Evolutionary conservation across 2,113 vertebrate genomes (phyloP), one percentile per base, ranked within the genome.

Genomic region (Rutilus rutilus): DNA sequence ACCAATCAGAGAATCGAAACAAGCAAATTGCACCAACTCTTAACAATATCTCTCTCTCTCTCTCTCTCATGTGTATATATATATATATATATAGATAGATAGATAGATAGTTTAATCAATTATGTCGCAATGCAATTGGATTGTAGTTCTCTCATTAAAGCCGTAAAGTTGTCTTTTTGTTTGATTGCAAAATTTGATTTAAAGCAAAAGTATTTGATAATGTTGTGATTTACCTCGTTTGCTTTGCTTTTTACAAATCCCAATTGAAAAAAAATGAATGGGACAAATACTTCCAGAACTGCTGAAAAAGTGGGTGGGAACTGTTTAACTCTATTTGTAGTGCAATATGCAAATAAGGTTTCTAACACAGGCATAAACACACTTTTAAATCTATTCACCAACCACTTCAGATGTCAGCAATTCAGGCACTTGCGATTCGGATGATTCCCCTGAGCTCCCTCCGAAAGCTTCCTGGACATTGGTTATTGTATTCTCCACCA

Each of bases 391-490:
- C 65, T 74, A 74, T 74, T 74, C 52, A 71, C 47, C 21, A 1
- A 65, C 42, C 1, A 11, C 62, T 76, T 82, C 60, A 82, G 78
- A 27, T 30, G 39, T n/a, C 57, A n/a, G n/a, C 59, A 64, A 21
- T 50, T 82, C 19, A 52, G 62, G 79, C 50, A 17, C 33, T 50
- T 67, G 42, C 27, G 50, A 9, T 67, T 30, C 39, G 7, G 81
- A 36, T 59, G 64, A 39, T 57, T n/a, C 47, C 50, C 14, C 81
- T 52, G 25, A 57, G 67, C 67, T 52, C 21, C 59, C 80, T 67
- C 64, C 92, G 86, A 92, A 93, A 5, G 77, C 88, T 65, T 88
- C 91, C 84, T 50, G 90, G 7, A 90, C 50, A 3, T 78, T 85
- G 5, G 86, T 90, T 57, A 88, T 2, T 14, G 90, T 19, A 23